phyloP scores from a whole-genome alignment of 2,797 vertebrate genomes.

The Anguilla anguilla region DNA sequence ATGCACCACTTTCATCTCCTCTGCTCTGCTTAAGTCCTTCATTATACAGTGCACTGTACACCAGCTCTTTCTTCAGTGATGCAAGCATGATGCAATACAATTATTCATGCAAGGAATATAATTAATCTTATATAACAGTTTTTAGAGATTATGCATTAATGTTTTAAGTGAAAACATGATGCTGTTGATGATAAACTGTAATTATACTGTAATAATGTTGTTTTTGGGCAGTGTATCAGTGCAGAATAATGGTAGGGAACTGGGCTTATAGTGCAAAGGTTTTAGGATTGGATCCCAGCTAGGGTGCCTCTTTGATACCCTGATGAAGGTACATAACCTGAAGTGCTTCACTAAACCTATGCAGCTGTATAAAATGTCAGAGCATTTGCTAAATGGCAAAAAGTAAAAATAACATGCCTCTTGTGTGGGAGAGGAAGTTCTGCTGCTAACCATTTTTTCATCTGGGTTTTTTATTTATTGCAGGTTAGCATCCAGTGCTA shows the following conservation, averaged over 20 bases:
- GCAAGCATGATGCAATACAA: background rate
- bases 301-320: background rate
- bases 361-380: background rate
- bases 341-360: background rate
- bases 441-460: slow-evolving; percentile 36
- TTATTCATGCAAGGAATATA: background rate
- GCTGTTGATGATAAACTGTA: background rate
- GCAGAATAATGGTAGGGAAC: background rate
- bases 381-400: background rate
- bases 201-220: background rate
- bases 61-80: background rate
- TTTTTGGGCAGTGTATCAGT: background rate
- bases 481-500: slow-evolving; percentile 93
- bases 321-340: background rate
- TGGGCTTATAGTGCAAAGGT: background rate
- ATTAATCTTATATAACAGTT: background rate
- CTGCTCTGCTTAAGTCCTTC: background rate
- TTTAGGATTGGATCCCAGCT: background rate
- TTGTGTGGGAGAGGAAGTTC: background rate
- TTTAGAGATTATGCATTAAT: background rate
- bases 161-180: background rate
- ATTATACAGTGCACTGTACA: background rate
- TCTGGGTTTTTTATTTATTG: slow-evolving; percentile 57
- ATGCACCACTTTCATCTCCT: background rate
- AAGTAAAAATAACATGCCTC: background rate